phyloP scores from a whole-genome alignment of 2,888 invertebrate species.

The Luffia ferchaultella region DNA sequence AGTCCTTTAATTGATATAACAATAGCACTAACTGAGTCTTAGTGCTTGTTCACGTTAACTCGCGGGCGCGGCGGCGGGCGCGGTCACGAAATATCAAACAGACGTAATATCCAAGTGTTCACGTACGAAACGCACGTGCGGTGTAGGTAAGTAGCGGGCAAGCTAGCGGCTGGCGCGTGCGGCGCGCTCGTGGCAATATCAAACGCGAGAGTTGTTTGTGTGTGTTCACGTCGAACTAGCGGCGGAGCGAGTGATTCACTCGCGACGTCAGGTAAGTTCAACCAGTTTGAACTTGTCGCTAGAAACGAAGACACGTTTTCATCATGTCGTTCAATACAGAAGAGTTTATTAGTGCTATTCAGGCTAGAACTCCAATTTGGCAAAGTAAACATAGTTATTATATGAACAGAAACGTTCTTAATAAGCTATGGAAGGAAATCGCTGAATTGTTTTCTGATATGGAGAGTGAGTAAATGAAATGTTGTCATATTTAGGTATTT shows the following conservation, averaged over 20 bases:
- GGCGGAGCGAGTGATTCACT: slow-evolving; percentile 17
- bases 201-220: slow-evolving; percentile 17
- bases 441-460: no score
- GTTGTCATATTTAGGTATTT: no score
- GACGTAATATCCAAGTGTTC: background rate
- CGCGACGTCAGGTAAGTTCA: slow-evolving; percentile 16
- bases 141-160: no score
- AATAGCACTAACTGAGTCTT: no score
- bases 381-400: slow-evolving; percentile 14
- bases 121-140: slow-evolving; percentile 1
- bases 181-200: slow-evolving; percentile 13
- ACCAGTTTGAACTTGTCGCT: slow-evolving; percentile 16
- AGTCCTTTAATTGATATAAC: no score
- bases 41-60: slow-evolving; percentile 1
- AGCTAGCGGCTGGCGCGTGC: slow-evolving; percentile 15
- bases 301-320: no score
- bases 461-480: no score
- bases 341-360: slow-evolving; percentile 5
- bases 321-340: slow-evolving; percentile 7
- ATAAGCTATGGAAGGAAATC: no score
- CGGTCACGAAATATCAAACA: background rate
- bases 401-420: slow-evolving; percentile 15
- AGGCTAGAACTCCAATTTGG: slow-evolving; percentile 13
- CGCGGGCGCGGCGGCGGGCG: background rate
- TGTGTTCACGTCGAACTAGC: slow-evolving; percentile 19